Evolutionary conservation across 2,888 invertebrate genomes (phyloP).

Genomic region (Parnassius smintheus): DNA sequence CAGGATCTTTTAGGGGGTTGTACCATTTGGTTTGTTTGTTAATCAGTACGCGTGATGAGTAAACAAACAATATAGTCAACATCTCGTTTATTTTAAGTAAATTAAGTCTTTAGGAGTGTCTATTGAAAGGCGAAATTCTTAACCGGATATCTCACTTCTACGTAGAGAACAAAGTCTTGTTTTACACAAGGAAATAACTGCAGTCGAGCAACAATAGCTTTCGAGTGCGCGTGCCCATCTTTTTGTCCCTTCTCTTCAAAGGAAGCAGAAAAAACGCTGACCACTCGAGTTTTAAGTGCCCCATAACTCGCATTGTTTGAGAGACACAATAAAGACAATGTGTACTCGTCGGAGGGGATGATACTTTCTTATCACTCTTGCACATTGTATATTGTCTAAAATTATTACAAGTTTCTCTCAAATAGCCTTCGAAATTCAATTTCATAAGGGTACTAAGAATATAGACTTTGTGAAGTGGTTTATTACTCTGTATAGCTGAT

Average conservation of each 20-base stretch:
- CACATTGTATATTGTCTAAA: background rate
- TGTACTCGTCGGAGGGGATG: conserved; percentile 42
- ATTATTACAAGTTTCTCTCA: background rate
- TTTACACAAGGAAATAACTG: conserved; percentile 48
- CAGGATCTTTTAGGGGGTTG: no score
- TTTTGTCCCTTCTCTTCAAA: conserved; percentile 35
- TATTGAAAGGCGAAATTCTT: conserved; percentile 31
- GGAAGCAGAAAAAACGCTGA: conserved; percentile 60
- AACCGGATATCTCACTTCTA: conserved; percentile 70
- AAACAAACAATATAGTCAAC: no score
- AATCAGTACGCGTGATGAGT: no score
- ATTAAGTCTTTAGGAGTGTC: conserved; percentile 18
- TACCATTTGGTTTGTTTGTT: no score
- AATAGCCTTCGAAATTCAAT: no score
- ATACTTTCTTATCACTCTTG: conserved; percentile 40
- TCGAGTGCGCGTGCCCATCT: conserved; percentile 66
- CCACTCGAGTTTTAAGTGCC: conserved; percentile 64
- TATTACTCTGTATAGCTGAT: no score
- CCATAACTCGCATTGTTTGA: conserved; percentile 54
- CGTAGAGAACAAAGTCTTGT: conserved; percentile 60
- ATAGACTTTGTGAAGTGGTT: no score
- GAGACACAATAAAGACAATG: conserved; percentile 48
- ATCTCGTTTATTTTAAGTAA: background rate
- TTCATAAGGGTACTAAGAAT: no score
- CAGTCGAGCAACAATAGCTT: conserved; percentile 41